Conservation (phyloP, 2,888 invertebrate species). For the Pristionchus fissidentatus region DNA sequence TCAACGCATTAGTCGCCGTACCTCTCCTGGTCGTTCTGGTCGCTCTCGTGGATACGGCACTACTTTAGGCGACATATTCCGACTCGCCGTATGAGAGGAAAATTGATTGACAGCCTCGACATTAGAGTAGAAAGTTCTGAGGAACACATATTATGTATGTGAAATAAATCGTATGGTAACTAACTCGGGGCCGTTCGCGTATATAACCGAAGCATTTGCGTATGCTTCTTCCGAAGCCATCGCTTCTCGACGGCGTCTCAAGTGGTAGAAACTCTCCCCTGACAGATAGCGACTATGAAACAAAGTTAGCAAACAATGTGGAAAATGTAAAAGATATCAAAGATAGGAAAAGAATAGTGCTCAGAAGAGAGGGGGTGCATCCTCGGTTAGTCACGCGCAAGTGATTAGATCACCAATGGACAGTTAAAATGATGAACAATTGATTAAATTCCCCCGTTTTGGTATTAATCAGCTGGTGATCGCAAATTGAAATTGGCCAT, state of each 20-base stretch:
- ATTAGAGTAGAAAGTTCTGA: conserved; percentile 16
- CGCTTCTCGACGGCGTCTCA: background rate
- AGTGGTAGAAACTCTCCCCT: background rate
- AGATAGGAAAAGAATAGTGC: background rate
- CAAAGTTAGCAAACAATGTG: background rate
- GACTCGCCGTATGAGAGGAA: background rate
- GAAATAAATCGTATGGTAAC: background rate
- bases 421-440: background rate
- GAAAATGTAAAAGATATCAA: conserved; percentile 9
- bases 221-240: conserved; percentile 26
- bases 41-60: conserved; percentile 46
- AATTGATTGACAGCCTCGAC: conserved; percentile 5
- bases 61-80: background rate
- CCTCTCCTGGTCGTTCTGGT: conserved; percentile 61
- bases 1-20: conserved; percentile 2
- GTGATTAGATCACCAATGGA: background rate
- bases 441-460: background rate
- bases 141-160: background rate
- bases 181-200: background rate
- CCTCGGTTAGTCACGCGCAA: background rate
- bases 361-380: background rate
- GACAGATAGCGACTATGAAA: background rate
- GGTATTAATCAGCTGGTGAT: background rate
- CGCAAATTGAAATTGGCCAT: background rate
- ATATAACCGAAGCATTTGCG: conserved; percentile 13